A percentile compares a stretch with the other conserved stretches of the same genome.
Evolutionary conservation across 2,797 vertebrate genomes (phyloP).

Genomic region (Valencia hispanica): DNA sequence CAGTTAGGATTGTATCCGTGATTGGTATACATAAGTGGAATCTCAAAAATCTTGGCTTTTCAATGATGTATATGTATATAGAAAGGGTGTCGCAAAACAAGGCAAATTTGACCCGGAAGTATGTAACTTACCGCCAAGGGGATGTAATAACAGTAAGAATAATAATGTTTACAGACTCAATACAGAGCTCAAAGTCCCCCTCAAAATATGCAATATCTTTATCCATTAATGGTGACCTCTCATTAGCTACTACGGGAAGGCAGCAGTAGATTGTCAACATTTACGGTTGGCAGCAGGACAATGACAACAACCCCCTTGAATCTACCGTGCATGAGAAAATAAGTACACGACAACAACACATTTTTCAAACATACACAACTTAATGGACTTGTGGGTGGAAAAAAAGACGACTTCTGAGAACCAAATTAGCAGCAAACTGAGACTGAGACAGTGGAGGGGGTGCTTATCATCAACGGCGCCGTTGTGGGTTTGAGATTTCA

Average conservation of each 20-base stretch:
- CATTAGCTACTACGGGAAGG: conserved; percentile 19
- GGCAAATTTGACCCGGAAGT: no score
- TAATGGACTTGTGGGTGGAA: conserved; percentile 14
- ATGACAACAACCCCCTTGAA: conserved; percentile 35
- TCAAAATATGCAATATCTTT: conserved; percentile 10
- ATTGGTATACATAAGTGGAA: no score
- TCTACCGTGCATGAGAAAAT: conserved; percentile 18
- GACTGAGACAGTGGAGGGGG: conserved; percentile 10
- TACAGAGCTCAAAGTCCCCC: conserved; percentile 19
- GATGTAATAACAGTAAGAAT: no score
- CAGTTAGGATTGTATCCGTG: no score
- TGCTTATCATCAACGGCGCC: conserved; percentile 47
- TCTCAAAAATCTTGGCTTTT: no score
- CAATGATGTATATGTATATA: no score
- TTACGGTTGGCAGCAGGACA: conserved; percentile 21
- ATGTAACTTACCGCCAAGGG: no score
- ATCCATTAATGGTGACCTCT: conserved; percentile 7
- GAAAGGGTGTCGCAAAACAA: no score
- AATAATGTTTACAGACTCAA: no score
- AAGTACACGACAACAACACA: conserved; percentile 35
- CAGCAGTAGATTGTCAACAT: conserved; percentile 24
- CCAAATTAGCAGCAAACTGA: conserved; percentile 22
- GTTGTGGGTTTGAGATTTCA: conserved; percentile 47
- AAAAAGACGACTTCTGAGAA: conserved; percentile 25
- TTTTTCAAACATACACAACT: conserved; percentile 24